Evolutionary conservation across 2,113 vertebrate genomes (phyloP), one percentile per base, ranked within the genome.

Genomic region (Butorides virescens): DNA sequence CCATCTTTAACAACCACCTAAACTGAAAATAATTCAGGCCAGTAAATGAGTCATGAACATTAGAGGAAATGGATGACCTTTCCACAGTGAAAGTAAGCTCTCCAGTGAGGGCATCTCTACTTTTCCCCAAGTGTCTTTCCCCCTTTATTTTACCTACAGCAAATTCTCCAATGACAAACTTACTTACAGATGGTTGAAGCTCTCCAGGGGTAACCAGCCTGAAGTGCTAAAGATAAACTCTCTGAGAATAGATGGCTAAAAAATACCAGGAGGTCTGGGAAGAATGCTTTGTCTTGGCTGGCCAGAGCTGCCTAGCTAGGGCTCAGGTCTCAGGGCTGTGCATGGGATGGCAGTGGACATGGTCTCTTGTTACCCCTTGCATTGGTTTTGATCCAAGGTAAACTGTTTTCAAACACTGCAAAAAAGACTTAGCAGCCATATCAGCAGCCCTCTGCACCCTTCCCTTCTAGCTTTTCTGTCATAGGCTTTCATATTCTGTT

Each of bases 1-100:
- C 55, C 49, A 58, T 92, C 74, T 96, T 82, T 93, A 96, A 88
- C 42, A 79, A 58, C 84, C 49, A 82, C 46, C 81, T 42, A 62
- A 92, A 70, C 39, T 82, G 92, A 96, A 95, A 96, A 90, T 91
- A 93, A 70, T 92, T 62, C 39, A 76, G 81, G 49, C 39, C 59
- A 58, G 77, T 92, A 94, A 93, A 90, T 90, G 94, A 91, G 61
- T 93, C 14, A 27, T 94, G 80, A 92, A 58, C 49, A 34, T 76
- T 50, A 78, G 66, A 76, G 74, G 84, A 92, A 93, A 79, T 30
- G 30, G 53, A 92, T 93, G 81, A 76, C 53, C 93, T 95, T 87
- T 90, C 87, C 70, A 73, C 44, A 50, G 74, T 53, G 56, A 72
- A 92, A 91, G 27, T 56, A 93, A 91, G 63, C 58, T 73, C 36